Percentiles rank a stretch among this genome's conserved stretches.
Evolutionary conservation across 2,888 invertebrate genomes (phyloP).

Genomic region (Artemia sp.): DNA sequence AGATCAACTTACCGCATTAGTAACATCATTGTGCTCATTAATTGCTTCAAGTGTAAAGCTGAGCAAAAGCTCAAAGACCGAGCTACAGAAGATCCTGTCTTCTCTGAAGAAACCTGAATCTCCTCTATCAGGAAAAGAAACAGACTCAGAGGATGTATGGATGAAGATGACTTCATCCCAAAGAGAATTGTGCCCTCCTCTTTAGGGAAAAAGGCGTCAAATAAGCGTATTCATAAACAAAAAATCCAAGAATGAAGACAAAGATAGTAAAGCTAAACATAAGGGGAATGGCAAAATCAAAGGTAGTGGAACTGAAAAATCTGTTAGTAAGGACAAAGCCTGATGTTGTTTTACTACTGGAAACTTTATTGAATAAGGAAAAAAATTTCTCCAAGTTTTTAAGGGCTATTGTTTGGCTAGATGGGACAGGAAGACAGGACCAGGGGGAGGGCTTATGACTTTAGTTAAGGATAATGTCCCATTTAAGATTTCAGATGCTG

Average conservation of each 20-base stretch:
- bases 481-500: not conserved
- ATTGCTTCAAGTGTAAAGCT: not conserved
- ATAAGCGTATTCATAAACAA: too few species aligned
- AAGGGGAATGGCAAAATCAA: too few species aligned
- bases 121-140: not conserved
- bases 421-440: conserved; percentile 5
- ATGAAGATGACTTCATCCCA: not conserved
- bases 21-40: not conserved
- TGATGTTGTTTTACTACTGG: conserved; percentile 1
- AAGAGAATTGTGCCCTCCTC: not conserved
- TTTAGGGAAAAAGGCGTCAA: not conserved
- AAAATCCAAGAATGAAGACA: too few species aligned
- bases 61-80: not conserved
- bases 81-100: not conserved
- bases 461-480: not conserved
- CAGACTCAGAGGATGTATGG: not conserved
- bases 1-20: not conserved
- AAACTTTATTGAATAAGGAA: not conserved
- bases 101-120: not conserved
- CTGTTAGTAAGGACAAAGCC: not conserved
- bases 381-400: not conserved
- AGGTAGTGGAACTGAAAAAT: not conserved
- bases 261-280: too few species aligned
- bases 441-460: not conserved
- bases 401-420: not conserved